Percentiles rank a stretch among this genome's conserved stretches.
Evolutionary conservation across 1,140 invertebrate species (phyloP).

Genomic region (Drosophila bipectinata): DNA sequence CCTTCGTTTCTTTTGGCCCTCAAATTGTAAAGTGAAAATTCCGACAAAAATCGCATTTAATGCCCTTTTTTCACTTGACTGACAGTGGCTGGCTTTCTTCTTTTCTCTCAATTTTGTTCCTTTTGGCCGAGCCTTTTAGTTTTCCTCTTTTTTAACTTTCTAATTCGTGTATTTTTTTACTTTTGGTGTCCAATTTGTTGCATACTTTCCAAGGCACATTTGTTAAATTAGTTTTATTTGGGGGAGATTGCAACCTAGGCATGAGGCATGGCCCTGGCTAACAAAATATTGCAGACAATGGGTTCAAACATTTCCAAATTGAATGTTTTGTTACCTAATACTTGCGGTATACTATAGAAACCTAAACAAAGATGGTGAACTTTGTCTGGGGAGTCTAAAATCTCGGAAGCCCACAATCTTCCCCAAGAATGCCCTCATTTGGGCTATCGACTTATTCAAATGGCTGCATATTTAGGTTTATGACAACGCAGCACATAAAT

Average conservation of each 20-base stretch:
- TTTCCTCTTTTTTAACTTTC: slow-evolving; percentile 42
- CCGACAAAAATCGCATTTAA: slow-evolving; percentile 72
- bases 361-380: no score
- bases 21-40: slow-evolving; percentile 79
- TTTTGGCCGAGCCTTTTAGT: slow-evolving; percentile 3
- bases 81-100: slow-evolving; percentile 39
- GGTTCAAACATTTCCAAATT: no score
- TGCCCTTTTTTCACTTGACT: slow-evolving; percentile 73
- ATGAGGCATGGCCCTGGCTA: neutral
- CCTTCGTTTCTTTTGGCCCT: slow-evolving; percentile 40
- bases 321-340: no score
- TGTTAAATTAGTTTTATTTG: slow-evolving; percentile 64
- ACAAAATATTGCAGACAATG: neutral
- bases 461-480: slow-evolving; percentile 68
- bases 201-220: slow-evolving; percentile 65
- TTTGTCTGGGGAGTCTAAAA: neutral
- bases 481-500: slow-evolving; percentile 71
- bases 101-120: slow-evolving; percentile 1
- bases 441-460: slow-evolving; percentile 60
- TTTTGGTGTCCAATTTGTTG: slow-evolving; percentile 56
- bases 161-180: slow-evolving; percentile 14
- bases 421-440: neutral
- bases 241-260: slow-evolving; percentile 32
- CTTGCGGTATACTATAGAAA: neutral
- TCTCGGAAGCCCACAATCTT: neutral